phyloP scores from a whole-genome alignment of 2,113 vertebrate species.

The Agapornis roseicollis region DNA sequence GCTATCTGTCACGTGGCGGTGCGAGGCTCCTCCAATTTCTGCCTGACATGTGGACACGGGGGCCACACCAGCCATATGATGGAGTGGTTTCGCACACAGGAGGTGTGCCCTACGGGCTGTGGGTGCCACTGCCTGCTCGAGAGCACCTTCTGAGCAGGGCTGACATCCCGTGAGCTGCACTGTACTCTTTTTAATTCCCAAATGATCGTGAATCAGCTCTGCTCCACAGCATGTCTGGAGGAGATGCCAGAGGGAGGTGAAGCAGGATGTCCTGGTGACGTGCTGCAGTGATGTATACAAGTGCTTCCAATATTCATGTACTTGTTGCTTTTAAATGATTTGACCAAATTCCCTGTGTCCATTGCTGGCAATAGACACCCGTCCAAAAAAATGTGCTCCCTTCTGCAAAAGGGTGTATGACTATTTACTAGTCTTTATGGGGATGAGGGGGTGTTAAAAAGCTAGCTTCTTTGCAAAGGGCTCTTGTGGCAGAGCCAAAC shows the following conservation, averaged over 20 bases:
- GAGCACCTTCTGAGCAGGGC: slow-evolving; percentile 86
- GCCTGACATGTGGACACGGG: slow-evolving; percentile 92
- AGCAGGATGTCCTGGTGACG: background rate
- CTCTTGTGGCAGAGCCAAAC: background rate
- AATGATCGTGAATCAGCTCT: background rate
- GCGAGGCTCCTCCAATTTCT: slow-evolving; percentile 95
- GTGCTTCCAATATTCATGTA: background rate
- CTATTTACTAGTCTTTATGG: background rate
- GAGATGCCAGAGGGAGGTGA: background rate
- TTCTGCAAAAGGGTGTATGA: background rate
- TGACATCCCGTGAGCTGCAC: background rate
- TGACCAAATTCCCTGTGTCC: background rate
- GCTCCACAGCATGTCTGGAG: background rate
- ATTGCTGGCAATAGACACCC: background rate
- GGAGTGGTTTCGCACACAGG: slow-evolving; percentile 96
- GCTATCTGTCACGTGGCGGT: slow-evolving; percentile 96
- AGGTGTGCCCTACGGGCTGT: slow-evolving; percentile 94
- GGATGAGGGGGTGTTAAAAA: background rate
- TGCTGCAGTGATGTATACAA: background rate
- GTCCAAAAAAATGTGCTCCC: background rate
- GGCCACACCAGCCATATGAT: slow-evolving; percentile 98
- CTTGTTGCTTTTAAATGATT: background rate
- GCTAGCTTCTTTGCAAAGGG: background rate
- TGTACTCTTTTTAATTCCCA: background rate
- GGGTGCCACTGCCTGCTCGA: slow-evolving; percentile 94